Conservation (phyloP, 2,888 invertebrate genomes). For the Mesochorus sp. region DNA sequence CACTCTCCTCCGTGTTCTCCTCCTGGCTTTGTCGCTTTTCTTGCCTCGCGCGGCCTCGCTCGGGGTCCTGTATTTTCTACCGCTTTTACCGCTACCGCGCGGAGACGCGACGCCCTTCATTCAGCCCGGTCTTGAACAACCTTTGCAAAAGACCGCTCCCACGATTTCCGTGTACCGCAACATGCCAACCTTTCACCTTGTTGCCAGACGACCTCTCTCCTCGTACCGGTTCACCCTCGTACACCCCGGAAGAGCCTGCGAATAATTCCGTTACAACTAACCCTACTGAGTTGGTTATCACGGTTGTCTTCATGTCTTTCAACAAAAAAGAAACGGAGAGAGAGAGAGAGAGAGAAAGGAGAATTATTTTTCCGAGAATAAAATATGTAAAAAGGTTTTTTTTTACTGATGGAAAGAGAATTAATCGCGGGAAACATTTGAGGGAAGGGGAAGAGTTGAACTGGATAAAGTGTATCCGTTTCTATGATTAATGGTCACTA, state of each 20-base stretch:
- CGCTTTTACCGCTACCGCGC: no score
- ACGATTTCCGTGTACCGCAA: slow-evolving; percentile 15
- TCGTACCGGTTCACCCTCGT: slow-evolving; percentile 41
- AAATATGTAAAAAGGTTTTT: no score
- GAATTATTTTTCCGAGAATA: slow-evolving; percentile 12
- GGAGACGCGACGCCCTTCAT: slow-evolving; percentile 24
- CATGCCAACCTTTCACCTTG: slow-evolving; percentile 29
- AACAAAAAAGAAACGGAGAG: no score
- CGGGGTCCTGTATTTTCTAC: not conserved
- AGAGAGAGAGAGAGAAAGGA: not conserved
- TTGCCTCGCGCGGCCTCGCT: not conserved
- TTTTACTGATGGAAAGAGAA: no score
- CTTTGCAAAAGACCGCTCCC: slow-evolving; percentile 27
- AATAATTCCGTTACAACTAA: slow-evolving; percentile 77
- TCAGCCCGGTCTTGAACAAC: slow-evolving; percentile 1
- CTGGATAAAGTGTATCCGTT: slow-evolving; percentile 31
- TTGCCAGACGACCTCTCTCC: slow-evolving; percentile 42
- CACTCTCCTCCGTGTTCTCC: slow-evolving; percentile 52
- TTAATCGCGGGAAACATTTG: not conserved
- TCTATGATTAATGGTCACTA: slow-evolving; percentile 61
- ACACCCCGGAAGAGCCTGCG: slow-evolving; percentile 68
- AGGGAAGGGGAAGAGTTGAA: not conserved
- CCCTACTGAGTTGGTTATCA: no score
- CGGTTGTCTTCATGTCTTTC: no score
- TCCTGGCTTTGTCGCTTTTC: slow-evolving; percentile 54